These are phyloP conservation scores for Onchidella celtica DNA, from an alignment of 2,888 invertebrate genomes.

Conservation along the genomic window DNA sequence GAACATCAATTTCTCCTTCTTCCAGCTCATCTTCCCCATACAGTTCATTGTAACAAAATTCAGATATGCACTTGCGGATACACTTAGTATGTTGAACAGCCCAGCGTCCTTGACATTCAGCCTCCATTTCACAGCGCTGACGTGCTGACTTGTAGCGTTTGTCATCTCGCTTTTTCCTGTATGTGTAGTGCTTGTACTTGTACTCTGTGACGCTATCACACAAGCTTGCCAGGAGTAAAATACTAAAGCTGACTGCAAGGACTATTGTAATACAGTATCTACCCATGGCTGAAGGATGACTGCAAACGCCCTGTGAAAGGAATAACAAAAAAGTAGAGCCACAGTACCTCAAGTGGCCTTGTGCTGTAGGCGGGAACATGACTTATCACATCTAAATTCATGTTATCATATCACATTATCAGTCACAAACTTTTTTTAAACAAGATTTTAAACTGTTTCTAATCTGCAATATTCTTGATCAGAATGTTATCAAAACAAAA, in stretches of 20 bases:
- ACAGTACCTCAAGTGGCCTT: too few species aligned
- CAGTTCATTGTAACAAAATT: slow-evolving; percentile 71
- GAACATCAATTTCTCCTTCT: slow-evolving; percentile 78
- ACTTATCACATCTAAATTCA: too few species aligned
- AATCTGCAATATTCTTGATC: too few species aligned
- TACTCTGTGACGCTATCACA: slow-evolving; percentile 39
- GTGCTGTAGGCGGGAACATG: too few species aligned
- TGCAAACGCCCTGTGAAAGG: too few species aligned
- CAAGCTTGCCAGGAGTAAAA: background rate
- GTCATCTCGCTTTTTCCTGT: slow-evolving; percentile 61
- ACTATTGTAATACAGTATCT: too few species aligned
- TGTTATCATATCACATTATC: too few species aligned
- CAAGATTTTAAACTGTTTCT: too few species aligned
- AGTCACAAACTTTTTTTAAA: too few species aligned
- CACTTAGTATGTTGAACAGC: slow-evolving; percentile 72
- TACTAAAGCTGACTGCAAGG: background rate
- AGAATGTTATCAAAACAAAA: too few species aligned
- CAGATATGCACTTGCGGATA: slow-evolving; percentile 72
- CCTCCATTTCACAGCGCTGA: slow-evolving; percentile 70
- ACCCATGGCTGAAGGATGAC: too few species aligned
- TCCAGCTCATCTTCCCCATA: slow-evolving; percentile 75
- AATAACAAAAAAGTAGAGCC: background rate
- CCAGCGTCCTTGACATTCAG: slow-evolving; percentile 65
- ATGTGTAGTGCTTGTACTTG: slow-evolving; percentile 53
- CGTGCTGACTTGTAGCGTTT: slow-evolving; percentile 69